Conservation (phyloP, 2,888 invertebrate species). For the Xanthorhoe designata region DNA sequence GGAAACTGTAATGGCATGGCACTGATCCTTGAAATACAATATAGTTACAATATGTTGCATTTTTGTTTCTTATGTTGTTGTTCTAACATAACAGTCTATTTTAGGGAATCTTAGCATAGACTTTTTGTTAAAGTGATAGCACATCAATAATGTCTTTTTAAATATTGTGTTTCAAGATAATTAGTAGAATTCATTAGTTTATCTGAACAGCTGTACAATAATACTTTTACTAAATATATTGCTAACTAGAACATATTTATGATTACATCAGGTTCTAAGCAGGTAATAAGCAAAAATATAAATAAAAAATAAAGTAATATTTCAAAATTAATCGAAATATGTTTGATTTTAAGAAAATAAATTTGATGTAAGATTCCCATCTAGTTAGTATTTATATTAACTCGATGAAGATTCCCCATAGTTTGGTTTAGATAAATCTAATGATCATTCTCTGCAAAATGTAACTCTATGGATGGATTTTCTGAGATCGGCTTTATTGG, state of each 20-base stretch:
- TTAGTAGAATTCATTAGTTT: not conserved
- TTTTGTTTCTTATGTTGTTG: not conserved
- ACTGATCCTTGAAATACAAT: conserved; percentile 30
- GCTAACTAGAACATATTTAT: not conserved
- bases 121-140: conserved; percentile 8
- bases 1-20: conserved; percentile 44
- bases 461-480: not conserved
- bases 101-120: conserved; percentile 17
- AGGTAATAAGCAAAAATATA: not conserved
- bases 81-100: not conserved
- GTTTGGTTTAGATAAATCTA: not conserved
- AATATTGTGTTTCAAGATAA: conserved; percentile 6
- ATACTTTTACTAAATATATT: not conserved
- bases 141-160: not conserved
- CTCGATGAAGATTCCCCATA: not conserved
- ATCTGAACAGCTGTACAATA: not conserved
- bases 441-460: not conserved
- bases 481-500: conserved; percentile 13
- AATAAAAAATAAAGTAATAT: too few species aligned
- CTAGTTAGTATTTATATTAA: too few species aligned
- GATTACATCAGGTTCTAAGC: not conserved
- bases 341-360: too few species aligned
- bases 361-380: too few species aligned
- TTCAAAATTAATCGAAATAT: too few species aligned
- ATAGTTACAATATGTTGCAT: not conserved